phyloP scores from a whole-genome alignment of 23 tunicate genomes.

The Trididemnum nubilum region DNA sequence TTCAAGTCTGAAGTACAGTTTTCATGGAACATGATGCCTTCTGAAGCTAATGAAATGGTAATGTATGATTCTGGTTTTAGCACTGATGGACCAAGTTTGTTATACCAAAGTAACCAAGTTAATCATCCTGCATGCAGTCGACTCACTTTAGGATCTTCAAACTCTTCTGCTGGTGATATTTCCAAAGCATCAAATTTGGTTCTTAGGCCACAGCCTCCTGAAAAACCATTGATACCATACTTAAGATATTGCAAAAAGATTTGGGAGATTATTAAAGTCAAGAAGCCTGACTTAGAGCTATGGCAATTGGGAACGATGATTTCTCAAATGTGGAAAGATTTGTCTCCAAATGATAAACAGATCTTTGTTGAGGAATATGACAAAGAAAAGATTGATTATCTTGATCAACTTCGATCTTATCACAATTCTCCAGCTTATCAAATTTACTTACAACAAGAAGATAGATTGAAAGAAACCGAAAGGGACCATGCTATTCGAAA shows the following conservation, averaged over 20 bases:
- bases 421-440: slow-evolving; percentile 83
- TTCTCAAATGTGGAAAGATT: slow-evolving; percentile 89
- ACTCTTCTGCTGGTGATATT: neutral
- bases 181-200: too few relatives aligned
- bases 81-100: too few relatives aligned
- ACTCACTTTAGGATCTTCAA: neutral
- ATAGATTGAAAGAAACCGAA: slow-evolving; percentile 39
- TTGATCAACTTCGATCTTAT: slow-evolving; percentile 54
- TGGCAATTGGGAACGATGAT: slow-evolving; percentile 92
- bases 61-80: too few relatives aligned
- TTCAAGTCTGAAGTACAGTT: too few relatives aligned
- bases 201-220: slow-evolving; percentile 74
- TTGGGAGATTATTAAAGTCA: slow-evolving; percentile 86
- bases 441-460: slow-evolving; percentile 61
- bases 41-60: too few relatives aligned
- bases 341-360: slow-evolving; percentile 62
- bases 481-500: slow-evolving; percentile 44
- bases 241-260: slow-evolving; percentile 87
- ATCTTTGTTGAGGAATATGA: slow-evolving; percentile 78
- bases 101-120: neutral
- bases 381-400: slow-evolving; percentile 57
- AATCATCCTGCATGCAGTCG: neutral
- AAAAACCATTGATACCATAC: slow-evolving; percentile 84
- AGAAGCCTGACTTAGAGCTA: slow-evolving; percentile 71
- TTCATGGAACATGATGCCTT: too few relatives aligned